A percentile compares a stretch with the other conserved stretches of the same genome.
phyloP scores from a whole-genome alignment of 2,888 invertebrate species.

The Ectemnius continuus region DNA sequence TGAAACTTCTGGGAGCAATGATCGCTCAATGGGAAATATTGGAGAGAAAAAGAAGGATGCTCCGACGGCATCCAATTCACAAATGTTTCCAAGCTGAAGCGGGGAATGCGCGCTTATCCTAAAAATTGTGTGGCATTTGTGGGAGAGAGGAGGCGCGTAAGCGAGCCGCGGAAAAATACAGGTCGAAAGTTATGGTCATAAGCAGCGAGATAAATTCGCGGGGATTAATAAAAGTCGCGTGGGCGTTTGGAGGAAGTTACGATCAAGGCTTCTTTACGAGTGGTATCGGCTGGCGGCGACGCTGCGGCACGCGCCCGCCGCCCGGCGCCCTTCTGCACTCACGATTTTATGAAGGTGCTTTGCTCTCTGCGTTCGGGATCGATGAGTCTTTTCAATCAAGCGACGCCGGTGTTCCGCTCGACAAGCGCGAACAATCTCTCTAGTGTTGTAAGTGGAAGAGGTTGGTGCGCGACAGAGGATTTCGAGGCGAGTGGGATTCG shows the following conservation, averaged over 20 bases:
- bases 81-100: neutral
- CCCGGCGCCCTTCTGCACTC: neutral
- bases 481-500: too few species aligned
- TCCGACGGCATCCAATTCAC: slow-evolving; percentile 6
- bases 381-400: too few species aligned
- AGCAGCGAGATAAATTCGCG: slow-evolving; percentile 38
- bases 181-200: slow-evolving; percentile 28
- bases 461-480: too few species aligned
- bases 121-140: neutral
- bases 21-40: slow-evolving; percentile 53
- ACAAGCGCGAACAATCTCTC: too few species aligned
- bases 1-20: slow-evolving; percentile 36
- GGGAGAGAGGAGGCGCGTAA: neutral
- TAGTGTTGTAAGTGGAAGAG: too few species aligned
- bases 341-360: slow-evolving; percentile 23
- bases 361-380: too few species aligned
- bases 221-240: slow-evolving; percentile 49
- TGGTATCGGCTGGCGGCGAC: slow-evolving; percentile 28
- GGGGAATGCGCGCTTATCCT: too few species aligned
- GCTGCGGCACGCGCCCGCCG: neutral
- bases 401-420: too few species aligned
- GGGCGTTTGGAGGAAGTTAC: slow-evolving; percentile 36
- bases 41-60: slow-evolving; percentile 37
- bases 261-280: slow-evolving; percentile 48
- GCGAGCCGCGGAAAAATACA: slow-evolving; percentile 33